phyloP scores from a whole-genome alignment of 2,113 vertebrate species.

The Callipepla californica region DNA sequence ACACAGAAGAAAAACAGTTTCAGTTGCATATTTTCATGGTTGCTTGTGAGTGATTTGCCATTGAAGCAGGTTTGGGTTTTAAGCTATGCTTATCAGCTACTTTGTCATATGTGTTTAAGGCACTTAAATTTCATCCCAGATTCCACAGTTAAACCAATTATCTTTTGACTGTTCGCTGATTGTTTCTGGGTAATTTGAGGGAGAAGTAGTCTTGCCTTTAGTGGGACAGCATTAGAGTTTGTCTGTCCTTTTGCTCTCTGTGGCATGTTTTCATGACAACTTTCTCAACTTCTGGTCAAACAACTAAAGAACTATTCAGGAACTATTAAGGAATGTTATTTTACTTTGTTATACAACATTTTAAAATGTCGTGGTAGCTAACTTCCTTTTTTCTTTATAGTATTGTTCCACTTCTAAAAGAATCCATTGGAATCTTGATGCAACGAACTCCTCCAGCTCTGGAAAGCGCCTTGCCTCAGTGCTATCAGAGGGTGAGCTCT shows the following conservation, averaged over 20 bases:
- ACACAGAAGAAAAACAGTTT: slow-evolving; percentile 36
- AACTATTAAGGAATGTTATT: neutral
- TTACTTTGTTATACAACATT: neutral
- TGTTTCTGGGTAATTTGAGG: neutral
- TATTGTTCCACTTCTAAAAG: slow-evolving; percentile 93
- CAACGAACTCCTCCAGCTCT: slow-evolving; percentile 92
- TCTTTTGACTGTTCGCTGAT: neutral
- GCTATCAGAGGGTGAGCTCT: slow-evolving; percentile 94
- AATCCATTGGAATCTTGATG: slow-evolving; percentile 97
- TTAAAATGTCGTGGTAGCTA: neutral
- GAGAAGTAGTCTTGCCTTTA: neutral
- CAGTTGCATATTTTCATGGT: slow-evolving; percentile 22
- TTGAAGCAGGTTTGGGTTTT: slow-evolving; percentile 10
- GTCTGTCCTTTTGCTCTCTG: neutral
- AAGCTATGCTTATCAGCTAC: neutral
- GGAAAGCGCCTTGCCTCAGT: slow-evolving; percentile 90
- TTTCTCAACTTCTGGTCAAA: neutral
- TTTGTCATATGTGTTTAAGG: neutral
- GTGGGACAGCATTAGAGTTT: neutral
- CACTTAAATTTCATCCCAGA: neutral
- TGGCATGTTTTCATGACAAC: neutral
- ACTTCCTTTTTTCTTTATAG: slow-evolving; percentile 73
- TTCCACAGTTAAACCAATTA: neutral
- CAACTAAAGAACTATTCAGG: neutral
- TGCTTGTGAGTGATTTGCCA: slow-evolving; percentile 1